These are phyloP conservation scores for Semaprochilodus insignis DNA, from an alignment of 2,797 vertebrate genomes.

Conservation along the genomic window DNA sequence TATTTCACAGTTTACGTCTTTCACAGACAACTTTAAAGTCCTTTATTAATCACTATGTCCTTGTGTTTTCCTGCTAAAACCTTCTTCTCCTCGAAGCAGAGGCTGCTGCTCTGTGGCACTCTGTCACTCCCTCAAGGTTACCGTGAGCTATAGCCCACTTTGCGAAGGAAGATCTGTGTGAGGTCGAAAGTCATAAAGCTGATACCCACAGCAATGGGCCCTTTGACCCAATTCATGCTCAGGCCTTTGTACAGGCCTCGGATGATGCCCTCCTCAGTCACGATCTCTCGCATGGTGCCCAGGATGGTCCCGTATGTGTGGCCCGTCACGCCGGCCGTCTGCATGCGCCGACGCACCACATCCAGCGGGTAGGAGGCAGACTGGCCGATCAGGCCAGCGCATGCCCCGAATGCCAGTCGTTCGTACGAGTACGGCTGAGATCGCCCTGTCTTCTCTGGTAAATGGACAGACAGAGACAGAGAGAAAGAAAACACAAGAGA, in stretches of 20 bases:
- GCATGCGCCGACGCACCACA: constrained; percentile 96
- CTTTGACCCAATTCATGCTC: constrained; percentile 99
- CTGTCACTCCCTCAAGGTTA: constrained; percentile 57
- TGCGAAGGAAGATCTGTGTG: constrained; percentile 86
- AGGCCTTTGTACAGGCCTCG: constrained; percentile 94
- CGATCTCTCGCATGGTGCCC: constrained; percentile 85
- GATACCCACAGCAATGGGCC: constrained; percentile 92
- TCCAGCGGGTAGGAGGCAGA: constrained; percentile 96
- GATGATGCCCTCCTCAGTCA: constrained; percentile 86
- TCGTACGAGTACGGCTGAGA: constrained; percentile 86
- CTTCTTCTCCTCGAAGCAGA: not conserved
- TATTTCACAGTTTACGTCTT: not conserved
- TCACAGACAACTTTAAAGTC: not conserved
- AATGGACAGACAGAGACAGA: not conserved
- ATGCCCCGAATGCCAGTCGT: constrained; percentile 91
- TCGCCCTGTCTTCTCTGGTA: constrained; percentile 84
- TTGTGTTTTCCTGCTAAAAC: not conserved
- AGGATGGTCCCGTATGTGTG: constrained; percentile 81
- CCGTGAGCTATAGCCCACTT: constrained; percentile 72
- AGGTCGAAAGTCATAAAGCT: constrained; percentile 97
- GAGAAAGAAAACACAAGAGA: constrained; percentile 17
- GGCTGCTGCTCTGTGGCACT: not conserved
- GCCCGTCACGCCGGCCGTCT: constrained; percentile 92
- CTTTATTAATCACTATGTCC: not conserved
- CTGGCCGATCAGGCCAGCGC: constrained; percentile 92